Percentiles rank a stretch among this genome's conserved stretches.
phyloP scores from a whole-genome alignment of 2,113 vertebrate species.

The Saccopteryx bilineata region DNA sequence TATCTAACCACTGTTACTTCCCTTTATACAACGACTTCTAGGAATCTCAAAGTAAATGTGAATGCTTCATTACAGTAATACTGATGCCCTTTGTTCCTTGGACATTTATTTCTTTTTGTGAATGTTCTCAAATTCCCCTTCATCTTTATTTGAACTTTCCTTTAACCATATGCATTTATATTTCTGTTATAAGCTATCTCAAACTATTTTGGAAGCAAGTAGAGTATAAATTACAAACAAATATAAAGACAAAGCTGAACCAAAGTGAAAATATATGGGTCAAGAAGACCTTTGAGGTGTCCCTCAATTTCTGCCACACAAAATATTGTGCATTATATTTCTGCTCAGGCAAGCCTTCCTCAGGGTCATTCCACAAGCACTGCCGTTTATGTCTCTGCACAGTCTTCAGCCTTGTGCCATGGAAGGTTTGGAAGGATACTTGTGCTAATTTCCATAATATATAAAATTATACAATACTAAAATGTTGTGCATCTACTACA shows the following conservation, averaged over 20 bases:
- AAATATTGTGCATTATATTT: neutral
- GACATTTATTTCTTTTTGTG: neutral
- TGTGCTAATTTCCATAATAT: neutral
- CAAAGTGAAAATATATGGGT: neutral
- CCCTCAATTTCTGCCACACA: neutral
- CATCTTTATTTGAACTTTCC: neutral
- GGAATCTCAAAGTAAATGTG: neutral
- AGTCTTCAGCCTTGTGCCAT: neutral
- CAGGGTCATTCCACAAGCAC: accelerated
- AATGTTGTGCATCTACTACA: neutral
- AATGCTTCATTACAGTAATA: neutral
- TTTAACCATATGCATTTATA: neutral
- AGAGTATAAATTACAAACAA: neutral
- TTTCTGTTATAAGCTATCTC: neutral
- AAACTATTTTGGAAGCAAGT: neutral
- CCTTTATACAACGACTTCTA: neutral
- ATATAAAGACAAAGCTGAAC: neutral
- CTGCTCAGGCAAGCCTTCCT: neutral
- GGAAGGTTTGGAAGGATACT: neutral
- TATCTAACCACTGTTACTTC: neutral
- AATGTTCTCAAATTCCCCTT: neutral
- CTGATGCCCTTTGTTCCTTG: neutral
- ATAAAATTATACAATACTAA: neutral
- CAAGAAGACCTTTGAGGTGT: neutral
- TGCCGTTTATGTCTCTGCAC: neutral